Evolutionary conservation across 1,140 invertebrate species (phyloP), one percentile per base, ranked within the genome.

Genomic region (Bactericera cockerelli): DNA sequence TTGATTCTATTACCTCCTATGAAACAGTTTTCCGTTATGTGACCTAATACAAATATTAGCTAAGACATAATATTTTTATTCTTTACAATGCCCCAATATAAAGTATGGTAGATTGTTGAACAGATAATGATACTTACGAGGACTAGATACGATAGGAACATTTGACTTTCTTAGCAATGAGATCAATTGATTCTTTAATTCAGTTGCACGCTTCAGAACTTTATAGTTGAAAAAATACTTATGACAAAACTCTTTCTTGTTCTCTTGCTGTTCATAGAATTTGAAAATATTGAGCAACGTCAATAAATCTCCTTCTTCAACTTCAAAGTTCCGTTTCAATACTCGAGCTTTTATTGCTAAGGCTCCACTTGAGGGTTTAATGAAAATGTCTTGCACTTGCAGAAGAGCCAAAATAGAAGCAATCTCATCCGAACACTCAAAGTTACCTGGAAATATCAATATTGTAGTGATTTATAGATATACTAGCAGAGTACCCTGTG

Each of bases 291-390:
- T 98, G 0, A 98, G 72, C 58, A 92, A 76, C 2, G 94, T 96
- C 1, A 98, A 75, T 24, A 97, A 78, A 75, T 99, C 96, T 0
- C 96, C 96, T 75, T 99, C 93, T 25, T 81, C 82, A 3, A 94
- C 93, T 75, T 95, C 82, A 69, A 94, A 94, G 61, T 84, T 79
- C 19, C 89, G 72, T 69, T 83, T 86, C 3, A 79, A 79, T 10
- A 87, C 72, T 62, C 84, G 78, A 24, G 82, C 80, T 65, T 79
- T 81, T 39, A 83, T 74, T 28, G 77, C 71, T 1, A 74, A 76
- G 58, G 79, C 77, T n/a, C 82, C 80, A 16, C 79, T 77, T 0
- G 76, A 72, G 0, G 87, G 84, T 24, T 77, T 78, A n/a, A 83
- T 73, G 67, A 93, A 93, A 2, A 96, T 77, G 63, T 86, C 86